Base-by-base conservation (phyloP, 2,797 vertebrate species). In the Geotrypetes seraphini region DNA sequence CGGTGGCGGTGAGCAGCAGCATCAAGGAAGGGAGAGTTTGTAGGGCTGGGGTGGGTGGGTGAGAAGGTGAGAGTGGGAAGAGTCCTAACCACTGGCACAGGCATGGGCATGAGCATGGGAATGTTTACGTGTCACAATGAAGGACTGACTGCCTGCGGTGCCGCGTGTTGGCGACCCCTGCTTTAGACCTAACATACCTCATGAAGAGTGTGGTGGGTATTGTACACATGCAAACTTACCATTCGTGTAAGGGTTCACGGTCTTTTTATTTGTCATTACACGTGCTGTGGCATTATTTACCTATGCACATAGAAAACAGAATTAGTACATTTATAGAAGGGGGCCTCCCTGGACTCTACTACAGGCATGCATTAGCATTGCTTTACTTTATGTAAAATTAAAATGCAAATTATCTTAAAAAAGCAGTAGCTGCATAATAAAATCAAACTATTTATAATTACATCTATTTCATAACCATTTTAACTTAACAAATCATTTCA, bases 231-330 rank as follows among this genome's bases (percentile, higher is more conserved):
- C n/a, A n/a, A 18, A 64, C 87, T 91, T 76, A 96, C 92, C 91
- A 13, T 95, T 96, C 68, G 91, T 90, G 74, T 96, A 96, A 70
- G 92, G 92, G 81, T 92, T 94, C 75, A 95, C 85, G 1, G 90
- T 85, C 86, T 96, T 96, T 86, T 95, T 96, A 73, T 93, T 96
- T 72, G 92, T 95, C 92, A 96, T 95, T 58, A 95, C 90, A 34
- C 91, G 86, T 60, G 92, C 92, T 65, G 92, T 96, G 58, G 91
- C 92, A 55, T 94, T 86, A 71, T 85, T 85, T 63, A 85, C 83
- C 83, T 85, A 80, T 22, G 63, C 63, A 83, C 66, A 85, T 47
- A 82, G 68, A 84, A 79, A 57, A 73, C 11, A 12, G 29, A 60
- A 56, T 87, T 64, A 86, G 68, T 43, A 37, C 17, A 36, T 31